Conservation (phyloP, 2,888 invertebrate genomes). For the Plusia festucae region DNA sequence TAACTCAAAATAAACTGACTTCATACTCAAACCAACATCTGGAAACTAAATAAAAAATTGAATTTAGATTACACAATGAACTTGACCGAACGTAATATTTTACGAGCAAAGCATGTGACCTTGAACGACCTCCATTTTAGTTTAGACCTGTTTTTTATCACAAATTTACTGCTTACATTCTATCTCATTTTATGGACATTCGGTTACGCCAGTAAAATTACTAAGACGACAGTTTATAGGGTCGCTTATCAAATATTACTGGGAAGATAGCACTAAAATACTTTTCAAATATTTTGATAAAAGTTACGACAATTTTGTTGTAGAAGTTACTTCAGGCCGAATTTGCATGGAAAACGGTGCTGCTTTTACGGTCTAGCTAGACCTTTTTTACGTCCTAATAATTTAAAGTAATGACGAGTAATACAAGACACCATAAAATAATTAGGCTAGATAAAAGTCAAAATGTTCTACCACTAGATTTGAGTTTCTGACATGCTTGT, state of each 20-base stretch:
- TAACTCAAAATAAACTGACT: background rate
- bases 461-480: too few species aligned
- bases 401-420: background rate
- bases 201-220: constrained; percentile 48
- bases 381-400: background rate
- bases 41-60: constrained; percentile 23
- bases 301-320: constrained; percentile 18
- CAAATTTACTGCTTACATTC: constrained; percentile 46
- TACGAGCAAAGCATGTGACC: constrained; percentile 32
- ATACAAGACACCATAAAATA: background rate
- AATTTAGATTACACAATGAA: constrained; percentile 36
- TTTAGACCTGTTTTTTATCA: constrained; percentile 52
- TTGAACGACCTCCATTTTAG: constrained; percentile 31
- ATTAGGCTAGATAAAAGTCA: background rate
- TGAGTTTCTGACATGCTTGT: too few species aligned
- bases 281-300: constrained; percentile 42
- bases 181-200: constrained; percentile 52
- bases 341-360: background rate
- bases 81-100: constrained; percentile 48
- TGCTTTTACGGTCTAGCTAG: background rate
- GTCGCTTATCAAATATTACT: constrained; percentile 47
- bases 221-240: constrained; percentile 44
- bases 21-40: constrained; percentile 5
- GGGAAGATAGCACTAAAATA: constrained; percentile 26
- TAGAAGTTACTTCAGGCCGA: background rate